These are phyloP conservation scores for Episyrphus balteatus DNA, from an alignment of 1,140 invertebrate species.

Conservation along the genomic window DNA sequence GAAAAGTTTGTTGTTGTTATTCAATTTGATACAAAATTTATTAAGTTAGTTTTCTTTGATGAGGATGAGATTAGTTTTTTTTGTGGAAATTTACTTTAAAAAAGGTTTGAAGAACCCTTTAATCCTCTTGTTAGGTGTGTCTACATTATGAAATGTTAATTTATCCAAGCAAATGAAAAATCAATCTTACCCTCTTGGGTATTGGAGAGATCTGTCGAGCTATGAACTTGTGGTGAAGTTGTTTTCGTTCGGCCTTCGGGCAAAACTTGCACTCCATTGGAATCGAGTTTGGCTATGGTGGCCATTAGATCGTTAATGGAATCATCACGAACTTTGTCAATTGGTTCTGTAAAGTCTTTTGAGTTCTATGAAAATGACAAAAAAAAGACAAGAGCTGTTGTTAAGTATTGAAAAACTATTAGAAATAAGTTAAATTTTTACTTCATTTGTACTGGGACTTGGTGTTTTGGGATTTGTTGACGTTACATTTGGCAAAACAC, in stretches of 20 bases:
- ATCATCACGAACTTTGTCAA: slow-evolving; percentile 71
- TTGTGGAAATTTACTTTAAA: no score
- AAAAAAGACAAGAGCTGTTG: neutral
- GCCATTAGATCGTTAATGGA: slow-evolving; percentile 74
- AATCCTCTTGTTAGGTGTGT: no score
- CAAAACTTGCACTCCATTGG: slow-evolving; percentile 64
- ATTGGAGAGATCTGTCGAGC: slow-evolving; percentile 44
- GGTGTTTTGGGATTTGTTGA: slow-evolving; percentile 74
- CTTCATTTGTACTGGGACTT: slow-evolving; percentile 51
- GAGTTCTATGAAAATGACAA: slow-evolving; percentile 19
- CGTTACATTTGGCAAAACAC: slow-evolving; percentile 45
- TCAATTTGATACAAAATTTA: no score
- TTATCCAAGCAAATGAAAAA: neutral
- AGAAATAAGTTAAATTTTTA: slow-evolving; percentile 2
- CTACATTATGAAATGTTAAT: no score
- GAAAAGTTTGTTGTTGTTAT: no score
- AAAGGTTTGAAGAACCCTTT: no score
- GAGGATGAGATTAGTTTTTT: no score
- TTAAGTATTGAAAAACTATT: neutral
- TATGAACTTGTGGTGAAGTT: slow-evolving; percentile 48
- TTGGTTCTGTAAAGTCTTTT: slow-evolving; percentile 39
- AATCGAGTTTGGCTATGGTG: slow-evolving; percentile 71
- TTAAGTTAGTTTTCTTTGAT: no score
- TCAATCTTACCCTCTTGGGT: slow-evolving; percentile 31
- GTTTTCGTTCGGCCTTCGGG: slow-evolving; percentile 41